A percentile compares a stretch with the other conserved stretches of the same genome.
Evolutionary conservation across 2,113 vertebrate genomes (phyloP).

Genomic region (Cinclus mexicanus): DNA sequence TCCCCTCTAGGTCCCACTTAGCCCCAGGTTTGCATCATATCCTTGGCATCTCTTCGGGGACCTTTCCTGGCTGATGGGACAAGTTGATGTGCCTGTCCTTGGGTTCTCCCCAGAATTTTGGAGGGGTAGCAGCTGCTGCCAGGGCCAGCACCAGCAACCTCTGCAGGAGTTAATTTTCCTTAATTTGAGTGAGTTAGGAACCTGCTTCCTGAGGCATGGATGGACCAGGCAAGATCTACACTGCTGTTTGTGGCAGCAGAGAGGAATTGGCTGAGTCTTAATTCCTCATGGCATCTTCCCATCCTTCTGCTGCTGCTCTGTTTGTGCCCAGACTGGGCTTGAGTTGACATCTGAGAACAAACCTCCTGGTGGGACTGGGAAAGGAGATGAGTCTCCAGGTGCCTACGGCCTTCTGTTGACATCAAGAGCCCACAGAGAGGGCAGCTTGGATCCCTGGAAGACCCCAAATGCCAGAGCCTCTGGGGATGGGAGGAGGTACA

Average conservation of each 20-base stretch:
- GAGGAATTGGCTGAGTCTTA: not conserved
- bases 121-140: not conserved
- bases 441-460: not conserved
- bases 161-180: not conserved
- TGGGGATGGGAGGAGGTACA: slow-evolving; percentile 31
- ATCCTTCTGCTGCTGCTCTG: not conserved
- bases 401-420: not conserved
- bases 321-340: not conserved
- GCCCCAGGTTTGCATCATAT: not conserved
- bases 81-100: not conserved
- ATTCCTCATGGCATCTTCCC: not conserved
- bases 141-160: not conserved
- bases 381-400: not conserved
- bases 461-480: not conserved
- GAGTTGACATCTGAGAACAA: rapidly evolving
- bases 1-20: not conserved
- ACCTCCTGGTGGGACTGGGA: not conserved
- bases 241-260: not conserved
- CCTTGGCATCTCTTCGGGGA: not conserved
- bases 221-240: not conserved
- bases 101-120: not conserved
- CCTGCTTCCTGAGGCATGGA: not conserved
- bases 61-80: not conserved
- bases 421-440: not conserved
- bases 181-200: not conserved